These are phyloP conservation scores for Morpho deidamia DNA, from an alignment of 2,888 invertebrate species.

Conservation along the genomic window DNA sequence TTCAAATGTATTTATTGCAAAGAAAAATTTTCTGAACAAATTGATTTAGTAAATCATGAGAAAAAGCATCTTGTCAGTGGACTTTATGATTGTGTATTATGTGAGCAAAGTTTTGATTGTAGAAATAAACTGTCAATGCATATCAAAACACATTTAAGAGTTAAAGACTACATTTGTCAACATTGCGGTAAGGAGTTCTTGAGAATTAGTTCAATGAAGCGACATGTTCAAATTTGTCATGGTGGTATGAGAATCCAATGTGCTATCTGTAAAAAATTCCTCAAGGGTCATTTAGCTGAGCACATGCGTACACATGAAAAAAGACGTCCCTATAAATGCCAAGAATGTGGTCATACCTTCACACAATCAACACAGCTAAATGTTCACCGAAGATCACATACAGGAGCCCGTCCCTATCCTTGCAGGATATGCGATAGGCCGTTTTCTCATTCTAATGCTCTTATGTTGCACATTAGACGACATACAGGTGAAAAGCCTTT, in stretches of 20 bases:
- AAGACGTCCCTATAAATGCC: slow-evolving; percentile 87
- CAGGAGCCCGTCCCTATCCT: slow-evolving; percentile 89
- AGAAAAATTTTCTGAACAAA: slow-evolving; percentile 47
- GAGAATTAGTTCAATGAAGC: slow-evolving; percentile 84
- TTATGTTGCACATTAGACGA: slow-evolving; percentile 88
- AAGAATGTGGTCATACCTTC: slow-evolving; percentile 87
- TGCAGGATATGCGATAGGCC: slow-evolving; percentile 89
- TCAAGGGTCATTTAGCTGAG: slow-evolving; percentile 89
- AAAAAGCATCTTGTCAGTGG: slow-evolving; percentile 86
- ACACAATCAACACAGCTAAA: slow-evolving; percentile 91
- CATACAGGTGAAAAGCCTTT: slow-evolving; percentile 94
- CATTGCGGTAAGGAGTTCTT: slow-evolving; percentile 89
- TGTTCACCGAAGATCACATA: slow-evolving; percentile 90
- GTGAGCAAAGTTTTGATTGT: slow-evolving; percentile 84
- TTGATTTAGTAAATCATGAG: slow-evolving; percentile 80
- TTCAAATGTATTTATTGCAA: slow-evolving; percentile 84
- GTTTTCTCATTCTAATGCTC: slow-evolving; percentile 90
- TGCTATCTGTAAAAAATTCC: slow-evolving; percentile 87
- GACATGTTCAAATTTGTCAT: slow-evolving; percentile 87
- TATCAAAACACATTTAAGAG: slow-evolving; percentile 84
- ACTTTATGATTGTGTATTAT: slow-evolving; percentile 84
- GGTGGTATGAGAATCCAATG: slow-evolving; percentile 88
- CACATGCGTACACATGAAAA: slow-evolving; percentile 90
- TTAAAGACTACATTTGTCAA: slow-evolving; percentile 87
- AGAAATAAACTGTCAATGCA: slow-evolving; percentile 81